These are phyloP conservation scores for Ploceus nigricollis DNA, from an alignment of 2,113 vertebrate genomes.

Conservation along the genomic window DNA sequence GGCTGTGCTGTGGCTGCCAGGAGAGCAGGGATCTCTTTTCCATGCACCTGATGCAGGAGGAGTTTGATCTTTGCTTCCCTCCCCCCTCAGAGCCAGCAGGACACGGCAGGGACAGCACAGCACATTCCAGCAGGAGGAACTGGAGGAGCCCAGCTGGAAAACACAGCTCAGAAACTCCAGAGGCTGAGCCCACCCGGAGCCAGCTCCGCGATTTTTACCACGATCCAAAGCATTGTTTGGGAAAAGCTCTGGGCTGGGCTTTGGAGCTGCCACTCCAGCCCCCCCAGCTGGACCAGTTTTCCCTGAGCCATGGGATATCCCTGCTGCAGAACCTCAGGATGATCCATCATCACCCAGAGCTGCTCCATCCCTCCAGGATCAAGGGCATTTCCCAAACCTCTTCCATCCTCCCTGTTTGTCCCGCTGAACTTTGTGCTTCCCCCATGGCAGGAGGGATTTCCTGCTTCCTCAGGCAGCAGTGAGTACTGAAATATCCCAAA, in stretches of 20 bases:
- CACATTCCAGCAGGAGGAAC: not conserved
- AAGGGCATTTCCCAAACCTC: not conserved
- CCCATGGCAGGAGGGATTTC: not conserved
- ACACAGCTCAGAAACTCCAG: not conserved
- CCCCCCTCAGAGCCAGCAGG: not conserved
- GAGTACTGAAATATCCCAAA: not conserved
- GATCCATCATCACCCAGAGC: not conserved
- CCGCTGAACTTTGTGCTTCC: not conserved
- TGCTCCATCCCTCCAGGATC: not conserved
- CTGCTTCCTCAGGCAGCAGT: constrained; percentile 1
- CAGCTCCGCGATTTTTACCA: not conserved
- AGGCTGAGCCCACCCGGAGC: not conserved
- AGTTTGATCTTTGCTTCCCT: not conserved
- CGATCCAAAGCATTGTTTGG: not conserved
- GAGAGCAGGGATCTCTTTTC: not conserved
- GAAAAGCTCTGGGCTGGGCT: not conserved
- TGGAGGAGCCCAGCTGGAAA: not conserved
- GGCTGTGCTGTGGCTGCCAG: not conserved
- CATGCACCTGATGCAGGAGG: not conserved
- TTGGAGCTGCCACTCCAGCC: not conserved
- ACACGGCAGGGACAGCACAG: too few relatives aligned
- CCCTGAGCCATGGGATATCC: not conserved
- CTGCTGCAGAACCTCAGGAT: not conserved
- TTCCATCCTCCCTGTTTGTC: not conserved
- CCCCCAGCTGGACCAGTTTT: not conserved